Evolutionary conservation across 2,797 vertebrate genomes (phyloP).

Genomic region (Merluccius polli): DNA sequence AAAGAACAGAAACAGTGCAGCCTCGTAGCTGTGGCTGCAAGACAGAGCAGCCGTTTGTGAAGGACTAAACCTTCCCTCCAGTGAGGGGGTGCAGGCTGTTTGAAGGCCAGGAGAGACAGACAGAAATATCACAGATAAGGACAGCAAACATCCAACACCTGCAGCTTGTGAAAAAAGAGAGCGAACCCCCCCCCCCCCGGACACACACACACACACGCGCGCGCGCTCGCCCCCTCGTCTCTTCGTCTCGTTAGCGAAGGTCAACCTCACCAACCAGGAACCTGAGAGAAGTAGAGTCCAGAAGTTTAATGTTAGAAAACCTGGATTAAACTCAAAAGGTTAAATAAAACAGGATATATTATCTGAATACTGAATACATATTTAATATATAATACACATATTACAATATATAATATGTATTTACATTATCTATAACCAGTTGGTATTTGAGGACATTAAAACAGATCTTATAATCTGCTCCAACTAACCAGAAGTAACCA

Average conservation of each 20-base stretch:
- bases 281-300: background rate
- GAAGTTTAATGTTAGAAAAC: background rate
- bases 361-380: no score
- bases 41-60: constrained; percentile 17
- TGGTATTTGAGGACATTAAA: no score
- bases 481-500: no score
- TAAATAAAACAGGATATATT: no score
- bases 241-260: background rate
- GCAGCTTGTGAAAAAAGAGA: constrained; percentile 34
- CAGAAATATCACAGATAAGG: constrained; percentile 66
- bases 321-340: background rate
- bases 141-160: constrained; percentile 67
- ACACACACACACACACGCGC: no score
- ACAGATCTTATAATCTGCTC: no score
- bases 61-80: constrained; percentile 45
- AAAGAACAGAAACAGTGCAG: background rate
- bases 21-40: background rate
- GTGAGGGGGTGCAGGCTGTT: constrained; percentile 22
- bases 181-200: no score
- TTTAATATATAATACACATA: no score
- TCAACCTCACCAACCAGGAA: background rate
- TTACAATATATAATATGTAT: no score
- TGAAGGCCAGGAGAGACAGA: constrained; percentile 62
- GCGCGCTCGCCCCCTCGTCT: background rate
- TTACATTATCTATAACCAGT: no score